phyloP scores from a whole-genome alignment of 2,888 invertebrate genomes.

The Oscheius sp. region DNA sequence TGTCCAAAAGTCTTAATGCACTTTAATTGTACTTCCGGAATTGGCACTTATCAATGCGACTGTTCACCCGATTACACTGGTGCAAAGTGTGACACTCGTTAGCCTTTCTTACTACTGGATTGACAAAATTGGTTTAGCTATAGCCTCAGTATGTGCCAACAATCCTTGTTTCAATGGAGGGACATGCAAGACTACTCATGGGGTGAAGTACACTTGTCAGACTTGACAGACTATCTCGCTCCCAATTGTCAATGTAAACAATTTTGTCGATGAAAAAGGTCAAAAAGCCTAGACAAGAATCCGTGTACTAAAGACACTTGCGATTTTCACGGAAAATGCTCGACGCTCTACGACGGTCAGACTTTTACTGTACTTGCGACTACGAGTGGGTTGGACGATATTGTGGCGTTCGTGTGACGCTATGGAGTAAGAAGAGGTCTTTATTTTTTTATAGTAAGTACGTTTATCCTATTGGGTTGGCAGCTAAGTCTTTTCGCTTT shows the following conservation, averaged over 20 bases:
- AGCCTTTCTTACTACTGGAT: not conserved
- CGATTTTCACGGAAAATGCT: too few species aligned
- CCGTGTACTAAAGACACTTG: not conserved
- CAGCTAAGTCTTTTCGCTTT: too few species aligned
- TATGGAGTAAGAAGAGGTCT: too few species aligned
- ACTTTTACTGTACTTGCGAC: too few species aligned
- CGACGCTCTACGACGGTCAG: too few species aligned
- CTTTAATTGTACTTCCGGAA: not conserved
- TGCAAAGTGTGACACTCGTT: not conserved
- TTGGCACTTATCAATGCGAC: not conserved
- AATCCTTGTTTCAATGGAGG: not conserved
- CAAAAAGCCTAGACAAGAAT: not conserved
- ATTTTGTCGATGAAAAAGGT: not conserved
- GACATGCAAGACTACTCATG: not conserved
- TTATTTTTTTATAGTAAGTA: too few species aligned
- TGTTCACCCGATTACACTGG: not conserved
- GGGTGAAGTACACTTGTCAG: not conserved
- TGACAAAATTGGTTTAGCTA: not conserved
- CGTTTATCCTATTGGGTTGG: too few species aligned
- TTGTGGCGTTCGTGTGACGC: too few species aligned
- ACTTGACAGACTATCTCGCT: not conserved
- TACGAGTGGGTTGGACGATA: too few species aligned
- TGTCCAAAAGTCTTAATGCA: not conserved
- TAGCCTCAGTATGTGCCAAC: not conserved
- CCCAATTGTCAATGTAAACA: not conserved